These are phyloP conservation scores for Ferdinandea cuprea DNA, from an alignment of 2,888 invertebrate genomes.

Conservation along the genomic window DNA sequence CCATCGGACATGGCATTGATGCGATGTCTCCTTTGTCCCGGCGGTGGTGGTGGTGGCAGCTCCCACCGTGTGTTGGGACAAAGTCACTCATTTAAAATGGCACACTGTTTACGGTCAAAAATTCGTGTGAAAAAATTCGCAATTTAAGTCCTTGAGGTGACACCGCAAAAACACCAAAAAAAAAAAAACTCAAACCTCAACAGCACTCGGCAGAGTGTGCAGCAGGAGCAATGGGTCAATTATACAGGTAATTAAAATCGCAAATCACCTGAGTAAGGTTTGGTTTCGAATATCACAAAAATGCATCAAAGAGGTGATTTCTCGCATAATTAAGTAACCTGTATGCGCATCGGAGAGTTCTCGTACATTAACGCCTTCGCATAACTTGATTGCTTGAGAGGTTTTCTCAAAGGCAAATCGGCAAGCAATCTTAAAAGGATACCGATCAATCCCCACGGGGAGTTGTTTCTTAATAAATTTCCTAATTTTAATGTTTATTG, in stretches of 20 bases:
- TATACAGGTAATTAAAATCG: slow-evolving; percentile 71
- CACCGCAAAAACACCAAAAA: slow-evolving; percentile 15
- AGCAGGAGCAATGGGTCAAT: slow-evolving; percentile 63
- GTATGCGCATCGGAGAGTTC: slow-evolving; percentile 38
- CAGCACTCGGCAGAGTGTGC: slow-evolving; percentile 21
- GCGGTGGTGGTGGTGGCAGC: slow-evolving; percentile 43
- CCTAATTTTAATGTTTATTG: slow-evolving; percentile 63
- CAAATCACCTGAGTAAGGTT: slow-evolving; percentile 51
- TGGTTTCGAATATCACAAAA: slow-evolving; percentile 63
- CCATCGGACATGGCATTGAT: slow-evolving; percentile 31
- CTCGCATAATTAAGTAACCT: slow-evolving; percentile 60
- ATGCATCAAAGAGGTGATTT: slow-evolving; percentile 40
- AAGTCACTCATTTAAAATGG: slow-evolving; percentile 47
- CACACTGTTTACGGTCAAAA: slow-evolving; percentile 77
- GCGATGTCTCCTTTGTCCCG: slow-evolving; percentile 37
- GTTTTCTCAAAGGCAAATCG: slow-evolving; percentile 62
- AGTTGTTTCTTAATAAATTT: slow-evolving; percentile 68
- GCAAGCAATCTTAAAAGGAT: slow-evolving; percentile 56
- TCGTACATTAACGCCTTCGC: slow-evolving; percentile 34
- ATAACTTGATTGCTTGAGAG: slow-evolving; percentile 29
- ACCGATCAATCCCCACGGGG: slow-evolving; percentile 65
- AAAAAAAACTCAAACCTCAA: slow-evolving; percentile 10
- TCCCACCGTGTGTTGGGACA: slow-evolving; percentile 29
- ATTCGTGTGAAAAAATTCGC: slow-evolving; percentile 81
- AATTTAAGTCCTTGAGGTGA: slow-evolving; percentile 70